Percentiles rank a stretch among this genome's conserved stretches.
phyloP scores from a whole-genome alignment of 2,888 invertebrate species.

The Rhaphigaster nebulosa region DNA sequence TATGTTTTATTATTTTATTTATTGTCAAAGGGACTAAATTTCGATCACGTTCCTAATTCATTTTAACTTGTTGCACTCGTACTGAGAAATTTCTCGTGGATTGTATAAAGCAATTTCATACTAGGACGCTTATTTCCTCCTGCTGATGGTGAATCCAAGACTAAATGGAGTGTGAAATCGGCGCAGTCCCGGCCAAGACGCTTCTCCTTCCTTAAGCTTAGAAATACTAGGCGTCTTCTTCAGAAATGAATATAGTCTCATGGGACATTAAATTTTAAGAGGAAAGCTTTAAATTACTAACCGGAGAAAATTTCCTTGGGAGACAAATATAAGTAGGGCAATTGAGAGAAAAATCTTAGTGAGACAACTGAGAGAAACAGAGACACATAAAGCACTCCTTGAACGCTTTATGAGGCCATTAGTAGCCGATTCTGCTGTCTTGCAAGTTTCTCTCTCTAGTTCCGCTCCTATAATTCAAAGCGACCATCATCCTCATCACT shows the following conservation, averaged over 20 bases:
- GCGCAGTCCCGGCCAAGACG: neutral
- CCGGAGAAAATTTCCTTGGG: neutral
- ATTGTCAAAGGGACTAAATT: neutral
- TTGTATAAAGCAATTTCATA: slow-evolving; percentile 10
- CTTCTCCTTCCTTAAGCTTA: neutral
- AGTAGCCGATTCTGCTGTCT: neutral
- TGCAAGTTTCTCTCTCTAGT: neutral
- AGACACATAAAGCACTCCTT: neutral
- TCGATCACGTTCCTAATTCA: neutral
- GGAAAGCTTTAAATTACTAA: neutral
- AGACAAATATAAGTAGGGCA: neutral
- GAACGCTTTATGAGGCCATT: slow-evolving; percentile 3
- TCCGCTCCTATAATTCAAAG: neutral
- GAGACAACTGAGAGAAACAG: neutral
- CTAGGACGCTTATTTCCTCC: neutral
- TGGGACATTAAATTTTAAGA: neutral
- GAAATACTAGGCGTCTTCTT: neutral
- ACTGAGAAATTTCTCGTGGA: neutral
- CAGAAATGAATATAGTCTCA: neutral
- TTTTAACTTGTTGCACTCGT: neutral
- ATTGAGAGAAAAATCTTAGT: neutral
- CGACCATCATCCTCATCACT: neutral
- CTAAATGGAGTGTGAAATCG: neutral
- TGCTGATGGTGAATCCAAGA: neutral
- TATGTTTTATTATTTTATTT: too few species aligned